phyloP scores from a whole-genome alignment of 2,113 vertebrate species.

The Tragelaphus scriptus region DNA sequence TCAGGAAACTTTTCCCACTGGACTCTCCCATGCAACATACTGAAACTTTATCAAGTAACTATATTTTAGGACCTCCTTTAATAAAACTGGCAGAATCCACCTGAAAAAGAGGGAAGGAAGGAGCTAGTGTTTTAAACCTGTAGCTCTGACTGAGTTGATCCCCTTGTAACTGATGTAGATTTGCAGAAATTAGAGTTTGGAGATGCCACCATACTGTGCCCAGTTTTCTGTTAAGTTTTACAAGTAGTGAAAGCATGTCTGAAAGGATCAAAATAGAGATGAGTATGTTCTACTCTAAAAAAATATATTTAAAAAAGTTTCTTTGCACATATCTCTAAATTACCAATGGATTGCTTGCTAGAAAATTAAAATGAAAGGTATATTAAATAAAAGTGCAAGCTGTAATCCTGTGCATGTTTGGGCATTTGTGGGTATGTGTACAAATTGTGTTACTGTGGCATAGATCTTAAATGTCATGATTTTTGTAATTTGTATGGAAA shows the following conservation, averaged over 20 bases:
- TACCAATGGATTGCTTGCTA: constrained; percentile 68
- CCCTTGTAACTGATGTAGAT: neutral
- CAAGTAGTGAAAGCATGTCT: neutral
- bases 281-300: neutral
- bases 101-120: neutral
- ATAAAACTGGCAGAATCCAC: neutral
- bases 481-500: neutral
- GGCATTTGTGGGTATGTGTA: neutral
- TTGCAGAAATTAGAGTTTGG: neutral
- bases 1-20: neutral
- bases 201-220: neutral
- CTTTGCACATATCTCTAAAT: constrained; percentile 71
- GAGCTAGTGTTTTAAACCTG: neutral
- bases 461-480: neutral
- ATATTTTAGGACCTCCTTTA: neutral
- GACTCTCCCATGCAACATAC: neutral
- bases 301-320: neutral
- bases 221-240: neutral
- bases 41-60: neutral
- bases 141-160: neutral
- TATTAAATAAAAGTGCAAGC: constrained; percentile 33
- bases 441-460: neutral
- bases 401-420: neutral
- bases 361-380: constrained; percentile 36
- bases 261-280: neutral